These are phyloP conservation scores for Chromoteleia sp. DNA, from an alignment of 2,888 invertebrate genomes.

Conservation along the genomic window DNA sequence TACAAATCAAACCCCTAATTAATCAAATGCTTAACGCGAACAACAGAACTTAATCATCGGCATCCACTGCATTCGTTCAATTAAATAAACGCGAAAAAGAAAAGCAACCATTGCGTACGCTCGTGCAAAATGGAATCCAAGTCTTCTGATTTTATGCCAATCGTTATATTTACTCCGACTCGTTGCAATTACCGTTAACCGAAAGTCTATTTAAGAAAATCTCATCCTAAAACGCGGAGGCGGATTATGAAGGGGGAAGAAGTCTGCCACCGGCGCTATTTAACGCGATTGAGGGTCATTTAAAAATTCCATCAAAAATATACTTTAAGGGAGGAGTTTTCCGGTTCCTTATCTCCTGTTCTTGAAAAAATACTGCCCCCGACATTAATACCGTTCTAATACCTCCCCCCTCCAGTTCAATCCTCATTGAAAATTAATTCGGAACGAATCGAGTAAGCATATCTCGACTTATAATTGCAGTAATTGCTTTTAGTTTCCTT, in stretches of 20 bases:
- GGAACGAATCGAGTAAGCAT: background rate
- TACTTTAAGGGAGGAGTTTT: slow-evolving; percentile 73
- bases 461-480: no score
- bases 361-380: slow-evolving; percentile 46
- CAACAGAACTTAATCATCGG: no score
- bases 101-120: slow-evolving; percentile 12
- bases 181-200: slow-evolving; percentile 71
- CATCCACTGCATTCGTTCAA: slow-evolving; percentile 10
- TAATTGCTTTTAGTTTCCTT: no score
- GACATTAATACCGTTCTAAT: slow-evolving; percentile 31
- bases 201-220: slow-evolving; percentile 80
- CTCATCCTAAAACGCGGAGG: slow-evolving; percentile 76
- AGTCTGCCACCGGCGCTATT: slow-evolving; percentile 76
- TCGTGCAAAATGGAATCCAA: slow-evolving; percentile 41
- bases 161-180: slow-evolving; percentile 70
- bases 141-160: slow-evolving; percentile 58
- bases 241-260: slow-evolving; percentile 69
- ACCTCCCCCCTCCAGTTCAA: slow-evolving; percentile 2
- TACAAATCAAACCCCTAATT: no score
- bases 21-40: no score
- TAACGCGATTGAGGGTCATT: slow-evolving; percentile 84
- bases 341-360: slow-evolving; percentile 64
- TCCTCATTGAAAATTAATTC: slow-evolving; percentile 19
- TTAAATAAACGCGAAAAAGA: slow-evolving; percentile 3
- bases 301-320: slow-evolving; percentile 84